These are phyloP conservation scores for Eledone cirrhosa DNA, from an alignment of 2,888 invertebrate species.

Conservation along the genomic window DNA sequence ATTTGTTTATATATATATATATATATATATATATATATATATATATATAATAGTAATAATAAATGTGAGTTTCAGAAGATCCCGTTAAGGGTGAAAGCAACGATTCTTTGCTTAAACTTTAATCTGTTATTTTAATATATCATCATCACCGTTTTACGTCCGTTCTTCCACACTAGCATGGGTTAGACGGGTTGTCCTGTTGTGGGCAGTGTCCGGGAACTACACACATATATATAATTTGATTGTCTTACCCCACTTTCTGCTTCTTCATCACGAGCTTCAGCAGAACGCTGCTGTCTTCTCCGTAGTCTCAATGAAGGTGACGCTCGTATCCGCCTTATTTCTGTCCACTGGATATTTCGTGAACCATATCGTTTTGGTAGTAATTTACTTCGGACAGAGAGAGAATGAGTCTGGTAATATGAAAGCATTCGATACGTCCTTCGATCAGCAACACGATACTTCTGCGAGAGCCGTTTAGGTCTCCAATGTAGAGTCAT, in stretches of 20 bases:
- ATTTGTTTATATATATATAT: no score
- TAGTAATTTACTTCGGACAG: neutral
- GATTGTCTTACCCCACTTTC: conserved; percentile 12
- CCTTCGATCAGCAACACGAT: conserved; percentile 16
- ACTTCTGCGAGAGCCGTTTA: neutral
- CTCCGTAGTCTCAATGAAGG: neutral
- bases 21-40: no score
- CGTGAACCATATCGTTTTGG: neutral
- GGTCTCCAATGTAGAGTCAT: conserved; percentile 39
- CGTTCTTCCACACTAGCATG: no score
- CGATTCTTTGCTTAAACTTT: no score
- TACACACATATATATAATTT: no score
- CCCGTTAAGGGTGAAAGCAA: no score
- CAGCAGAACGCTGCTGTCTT: neutral
- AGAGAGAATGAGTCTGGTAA: neutral
- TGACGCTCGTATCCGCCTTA: neutral
- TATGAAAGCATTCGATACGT: neutral
- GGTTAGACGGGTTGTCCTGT: no score
- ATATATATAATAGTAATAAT: no score
- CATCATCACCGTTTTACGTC: no score
- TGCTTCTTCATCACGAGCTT: neutral
- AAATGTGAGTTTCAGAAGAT: no score
- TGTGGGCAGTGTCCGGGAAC: no score
- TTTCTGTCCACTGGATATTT: neutral
- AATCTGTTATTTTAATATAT: no score